Evolutionary conservation across 2,888 invertebrate species (phyloP), one percentile per base, ranked within the genome.

Genomic region (Calameuta filiformis): DNA sequence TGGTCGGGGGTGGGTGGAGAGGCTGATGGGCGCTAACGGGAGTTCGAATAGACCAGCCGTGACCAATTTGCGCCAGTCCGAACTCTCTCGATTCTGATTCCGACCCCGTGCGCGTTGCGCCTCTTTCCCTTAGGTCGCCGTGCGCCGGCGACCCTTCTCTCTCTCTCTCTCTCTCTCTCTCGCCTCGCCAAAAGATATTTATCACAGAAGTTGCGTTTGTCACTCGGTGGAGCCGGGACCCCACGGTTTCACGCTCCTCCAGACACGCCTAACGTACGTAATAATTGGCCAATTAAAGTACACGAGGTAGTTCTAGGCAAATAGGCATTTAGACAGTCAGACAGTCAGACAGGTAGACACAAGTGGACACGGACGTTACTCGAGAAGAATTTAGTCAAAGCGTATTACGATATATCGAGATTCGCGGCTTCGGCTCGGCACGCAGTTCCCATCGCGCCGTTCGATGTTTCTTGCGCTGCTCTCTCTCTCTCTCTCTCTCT

Each of bases 241-340:
- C 88, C 88, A 87, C 89, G 89, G 88, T 89, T 89, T 91, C 90
- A 91, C 89, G 90, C 90, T 89, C 89, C 89, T 90, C 89, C 90
- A 88, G 87, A 87, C 86, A 85, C 88, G 87, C 86, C 89, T 89
- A 90, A 89, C 73, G 35, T 76, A 75, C 76, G 73, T 76, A 89
- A 91, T 91, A 91, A 91, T 91, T 91, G 91, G 90, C 91, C 91
- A 91, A 91, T 91, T 91, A 91, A 91, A 91, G 91, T 89, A 84
- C 82, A 82, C 85, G 84, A 84, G 84, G 75, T 82, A 82, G 85
- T 78, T 69, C 30, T 69, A 69, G 30, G 69, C 30, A 69, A 33
- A 69, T 30, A 69, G 69, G 4, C 37, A 40, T 15, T 40, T 15
- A 4, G 9, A 35, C 35, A 35, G 35, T 4, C 9, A 9, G 35